Conservation (phyloP, 1,140 invertebrate genomes). For the Stegodyphus dumicola region DNA sequence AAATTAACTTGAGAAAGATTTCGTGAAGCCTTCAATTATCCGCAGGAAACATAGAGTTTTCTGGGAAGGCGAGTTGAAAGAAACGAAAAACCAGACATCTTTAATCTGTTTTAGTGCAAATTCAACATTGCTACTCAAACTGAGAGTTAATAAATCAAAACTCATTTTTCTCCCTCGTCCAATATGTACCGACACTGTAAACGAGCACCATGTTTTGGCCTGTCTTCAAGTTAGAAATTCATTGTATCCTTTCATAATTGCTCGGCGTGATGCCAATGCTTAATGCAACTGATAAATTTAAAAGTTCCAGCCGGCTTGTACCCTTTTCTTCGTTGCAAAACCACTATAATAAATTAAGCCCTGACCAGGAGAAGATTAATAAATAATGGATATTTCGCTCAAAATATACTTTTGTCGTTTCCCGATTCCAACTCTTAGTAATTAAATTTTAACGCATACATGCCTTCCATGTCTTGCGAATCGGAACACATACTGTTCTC, state of each 20-base stretch:
- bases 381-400: slow-evolving; percentile 56
- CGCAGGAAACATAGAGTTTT: slow-evolving; percentile 24
- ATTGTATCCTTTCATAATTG: slow-evolving; percentile 56
- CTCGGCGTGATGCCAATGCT: slow-evolving; percentile 59
- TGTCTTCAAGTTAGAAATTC: slow-evolving; percentile 57
- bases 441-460: slow-evolving; percentile 58
- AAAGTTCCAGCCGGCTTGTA: slow-evolving; percentile 27
- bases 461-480: slow-evolving; percentile 26
- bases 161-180: slow-evolving; percentile 20
- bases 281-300: slow-evolving; percentile 59
- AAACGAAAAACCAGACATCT: slow-evolving; percentile 1
- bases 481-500: slow-evolving; percentile 27
- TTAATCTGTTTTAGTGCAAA: slow-evolving; percentile 60
- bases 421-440: slow-evolving; percentile 46
- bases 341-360: slow-evolving; percentile 60
- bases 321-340: slow-evolving; percentile 14
- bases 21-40: slow-evolving; percentile 31
- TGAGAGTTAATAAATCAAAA: slow-evolving; percentile 60
- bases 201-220: slow-evolving; percentile 35
- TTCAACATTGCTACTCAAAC: slow-evolving; percentile 24
- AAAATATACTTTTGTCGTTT: slow-evolving; percentile 53
- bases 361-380: slow-evolving; percentile 36
- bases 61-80: not conserved
- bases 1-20: not conserved
- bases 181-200: not conserved